phyloP scores from a whole-genome alignment of 2,888 invertebrate species.

The Aproaerema taeniolella region DNA sequence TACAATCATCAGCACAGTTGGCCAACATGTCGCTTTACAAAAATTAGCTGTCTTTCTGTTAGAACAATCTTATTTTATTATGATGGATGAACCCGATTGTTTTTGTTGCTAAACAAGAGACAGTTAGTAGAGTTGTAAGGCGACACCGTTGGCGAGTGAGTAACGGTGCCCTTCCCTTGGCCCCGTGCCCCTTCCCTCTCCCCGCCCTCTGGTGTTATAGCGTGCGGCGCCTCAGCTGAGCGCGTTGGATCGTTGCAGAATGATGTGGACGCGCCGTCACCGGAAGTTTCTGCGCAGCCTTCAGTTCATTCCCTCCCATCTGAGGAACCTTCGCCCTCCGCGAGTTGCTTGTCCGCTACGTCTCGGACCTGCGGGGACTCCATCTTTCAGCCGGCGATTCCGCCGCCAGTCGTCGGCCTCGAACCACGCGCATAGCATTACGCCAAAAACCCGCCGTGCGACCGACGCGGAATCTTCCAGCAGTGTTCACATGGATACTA shows the following conservation, averaged over 20 bases:
- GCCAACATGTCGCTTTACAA: conserved; percentile 45
- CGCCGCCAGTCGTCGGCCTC: conserved; percentile 14
- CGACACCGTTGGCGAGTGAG: conserved; percentile 51
- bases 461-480: conserved; percentile 18
- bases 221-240: conserved; percentile 63
- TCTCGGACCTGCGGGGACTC: conserved; percentile 18
- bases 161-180: conserved; percentile 50
- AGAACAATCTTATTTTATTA: not conserved
- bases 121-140: conserved; percentile 36
- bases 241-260: conserved; percentile 74
- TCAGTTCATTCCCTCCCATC: conserved; percentile 45
- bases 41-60: conserved; percentile 17
- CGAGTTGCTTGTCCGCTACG: conserved; percentile 17
- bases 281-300: conserved; percentile 53
- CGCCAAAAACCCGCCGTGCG: conserved; percentile 24
- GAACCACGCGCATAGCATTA: conserved; percentile 33
- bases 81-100: not conserved
- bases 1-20: conserved; percentile 44
- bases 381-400: conserved; percentile 14
- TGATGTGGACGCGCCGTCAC: conserved; percentile 73
- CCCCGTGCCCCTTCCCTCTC: conserved; percentile 21
- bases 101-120: conserved; percentile 28
- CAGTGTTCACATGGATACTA: conserved; percentile 16
- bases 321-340: conserved; percentile 30
- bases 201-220: conserved; percentile 46